Percentiles rank a stretch among this genome's conserved stretches.
Evolutionary conservation across 2,888 invertebrate species (phyloP).

Genomic region (Polydrusus cervinus): DNA sequence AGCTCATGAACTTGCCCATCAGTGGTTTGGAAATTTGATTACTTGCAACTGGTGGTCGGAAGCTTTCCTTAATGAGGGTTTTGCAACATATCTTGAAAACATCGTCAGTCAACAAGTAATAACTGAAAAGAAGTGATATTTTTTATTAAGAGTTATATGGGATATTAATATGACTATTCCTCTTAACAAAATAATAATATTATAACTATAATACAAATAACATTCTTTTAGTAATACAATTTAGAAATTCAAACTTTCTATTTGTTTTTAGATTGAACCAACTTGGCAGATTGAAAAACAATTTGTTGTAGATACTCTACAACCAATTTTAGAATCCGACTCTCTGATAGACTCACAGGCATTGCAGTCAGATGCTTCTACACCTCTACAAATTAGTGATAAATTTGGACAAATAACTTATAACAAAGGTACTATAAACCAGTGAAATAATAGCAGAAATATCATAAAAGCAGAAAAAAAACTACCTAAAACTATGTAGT

Average conservation of each 20-base stretch:
- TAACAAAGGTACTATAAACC: slow-evolving; percentile 50
- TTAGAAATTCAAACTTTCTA: too few species aligned
- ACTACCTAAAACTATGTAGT: too few species aligned
- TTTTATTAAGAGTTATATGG: too few species aligned
- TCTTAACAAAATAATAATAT: too few species aligned
- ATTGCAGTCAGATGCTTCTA: slow-evolving; percentile 43
- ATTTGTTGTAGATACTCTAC: slow-evolving; percentile 80
- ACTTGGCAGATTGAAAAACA: slow-evolving; percentile 77
- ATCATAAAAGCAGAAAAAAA: too few species aligned
- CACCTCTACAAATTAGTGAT: slow-evolving; percentile 45
- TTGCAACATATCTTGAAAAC: slow-evolving; percentile 84
- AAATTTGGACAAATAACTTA: slow-evolving; percentile 56
- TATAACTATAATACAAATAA: too few species aligned
- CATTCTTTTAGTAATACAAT: too few species aligned
- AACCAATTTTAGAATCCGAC: slow-evolving; percentile 67
- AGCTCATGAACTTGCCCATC: slow-evolving; percentile 87
- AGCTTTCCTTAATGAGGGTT: slow-evolving; percentile 84
- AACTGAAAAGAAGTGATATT: too few species aligned
- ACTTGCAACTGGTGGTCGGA: slow-evolving; percentile 85
- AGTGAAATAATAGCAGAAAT: too few species aligned
- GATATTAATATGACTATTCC: too few species aligned
- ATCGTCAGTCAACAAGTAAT: slow-evolving; percentile 77
- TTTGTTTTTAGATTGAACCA: slow-evolving; percentile 41
- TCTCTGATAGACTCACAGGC: slow-evolving; percentile 33
- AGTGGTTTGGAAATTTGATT: slow-evolving; percentile 87